Conservation (phyloP, 2,113 vertebrate species). For the Chlorodrepanis virens region DNA sequence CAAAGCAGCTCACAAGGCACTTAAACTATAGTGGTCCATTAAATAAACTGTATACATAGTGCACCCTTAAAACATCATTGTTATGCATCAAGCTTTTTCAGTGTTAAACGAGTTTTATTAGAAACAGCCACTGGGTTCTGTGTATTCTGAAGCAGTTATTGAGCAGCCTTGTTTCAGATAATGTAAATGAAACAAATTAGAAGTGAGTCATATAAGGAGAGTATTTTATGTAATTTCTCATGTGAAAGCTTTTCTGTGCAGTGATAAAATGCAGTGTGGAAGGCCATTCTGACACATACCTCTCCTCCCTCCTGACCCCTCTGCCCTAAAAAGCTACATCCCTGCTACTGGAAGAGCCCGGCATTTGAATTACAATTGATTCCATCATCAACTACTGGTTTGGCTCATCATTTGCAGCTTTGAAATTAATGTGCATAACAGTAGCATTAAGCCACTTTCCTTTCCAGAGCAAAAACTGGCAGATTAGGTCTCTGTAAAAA, state of each 20-base stretch:
- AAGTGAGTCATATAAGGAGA: not conserved
- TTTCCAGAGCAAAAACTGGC: conserved; percentile 32
- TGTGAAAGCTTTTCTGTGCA: not conserved
- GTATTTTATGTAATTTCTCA: not conserved
- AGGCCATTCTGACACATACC: not conserved
- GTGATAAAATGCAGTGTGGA: not conserved
- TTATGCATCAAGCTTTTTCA: not conserved
- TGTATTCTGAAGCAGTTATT: not conserved
- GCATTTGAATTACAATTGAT: not conserved
- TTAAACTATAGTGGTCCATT: conserved; percentile 43
- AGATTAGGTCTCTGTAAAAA: not conserved
- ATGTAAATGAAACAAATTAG: not conserved
- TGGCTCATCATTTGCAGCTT: conserved; percentile 57
- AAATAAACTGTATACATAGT: not conserved
- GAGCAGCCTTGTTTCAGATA: conserved; percentile 1
- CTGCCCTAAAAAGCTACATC: conserved; percentile 41
- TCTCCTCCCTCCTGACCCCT: not conserved
- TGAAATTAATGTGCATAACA: conserved; percentile 49
- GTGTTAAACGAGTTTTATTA: not conserved
- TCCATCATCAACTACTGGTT: not conserved
- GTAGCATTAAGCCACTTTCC: conserved; percentile 27
- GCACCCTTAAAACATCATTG: not conserved
- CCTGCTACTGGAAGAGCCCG: conserved; percentile 40
- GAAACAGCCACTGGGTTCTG: not conserved
- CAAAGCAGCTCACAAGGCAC: conserved; percentile 61